A percentile compares a stretch with the other conserved stretches of the same genome.
Conservation (phyloP, 1,140 invertebrate genomes). For the Cyclargus thomasi region DNA sequence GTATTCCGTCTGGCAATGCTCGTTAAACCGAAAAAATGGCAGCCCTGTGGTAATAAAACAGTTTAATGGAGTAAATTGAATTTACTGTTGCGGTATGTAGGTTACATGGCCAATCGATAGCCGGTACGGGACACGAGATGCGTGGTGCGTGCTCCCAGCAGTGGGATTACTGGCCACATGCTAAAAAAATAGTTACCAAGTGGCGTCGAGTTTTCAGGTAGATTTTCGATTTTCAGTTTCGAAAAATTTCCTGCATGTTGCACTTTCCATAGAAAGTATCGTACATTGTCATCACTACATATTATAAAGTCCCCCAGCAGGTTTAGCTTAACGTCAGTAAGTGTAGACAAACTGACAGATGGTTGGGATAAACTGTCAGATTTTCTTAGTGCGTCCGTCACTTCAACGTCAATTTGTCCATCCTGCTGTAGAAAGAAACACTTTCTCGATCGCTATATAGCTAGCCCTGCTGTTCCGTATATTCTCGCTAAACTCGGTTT, state of each 20-base stretch:
- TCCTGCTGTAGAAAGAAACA: too few species aligned
- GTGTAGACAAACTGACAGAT: too few species aligned
- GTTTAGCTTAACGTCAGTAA: too few species aligned
- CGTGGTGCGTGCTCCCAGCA: background rate
- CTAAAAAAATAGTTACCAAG: background rate
- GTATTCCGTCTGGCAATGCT: background rate
- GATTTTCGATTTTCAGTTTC: background rate
- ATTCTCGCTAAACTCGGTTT: too few species aligned
- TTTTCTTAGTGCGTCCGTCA: too few species aligned
- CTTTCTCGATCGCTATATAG: too few species aligned
- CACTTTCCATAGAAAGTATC: too few species aligned
- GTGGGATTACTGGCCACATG: background rate
- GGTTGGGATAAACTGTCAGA: too few species aligned
- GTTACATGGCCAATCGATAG: constrained; percentile 7
- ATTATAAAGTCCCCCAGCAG: too few species aligned
- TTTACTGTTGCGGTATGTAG: constrained; percentile 6
- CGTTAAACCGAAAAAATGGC: background rate
- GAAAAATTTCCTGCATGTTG: background rate
- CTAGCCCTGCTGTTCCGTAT: too few species aligned
- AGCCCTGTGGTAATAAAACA: constrained; percentile 8
- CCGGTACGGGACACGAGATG: constrained; percentile 1
- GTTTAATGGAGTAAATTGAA: constrained; percentile 10
- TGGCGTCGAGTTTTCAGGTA: background rate
- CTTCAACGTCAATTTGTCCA: too few species aligned
- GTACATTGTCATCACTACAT: too few species aligned